phyloP scores from a whole-genome alignment of 2,113 vertebrate species.

The Nettapus auritus region DNA sequence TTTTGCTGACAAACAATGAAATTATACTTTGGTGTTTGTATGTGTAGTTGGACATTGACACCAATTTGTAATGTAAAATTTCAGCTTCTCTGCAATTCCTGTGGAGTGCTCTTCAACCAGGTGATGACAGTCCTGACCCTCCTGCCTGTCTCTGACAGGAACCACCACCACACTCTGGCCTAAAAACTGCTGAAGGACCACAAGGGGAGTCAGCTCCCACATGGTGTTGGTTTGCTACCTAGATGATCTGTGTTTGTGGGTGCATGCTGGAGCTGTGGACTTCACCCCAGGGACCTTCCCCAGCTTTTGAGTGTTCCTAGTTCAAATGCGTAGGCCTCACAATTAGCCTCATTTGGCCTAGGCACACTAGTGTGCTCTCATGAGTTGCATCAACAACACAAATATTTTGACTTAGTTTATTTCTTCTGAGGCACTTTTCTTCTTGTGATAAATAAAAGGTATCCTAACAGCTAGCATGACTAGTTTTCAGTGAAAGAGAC shows the following conservation, averaged over 20 bases:
- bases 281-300: neutral
- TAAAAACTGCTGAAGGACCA: neutral
- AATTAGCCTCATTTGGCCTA: neutral
- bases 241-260: neutral
- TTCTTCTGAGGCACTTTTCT: neutral
- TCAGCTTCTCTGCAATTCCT: neutral
- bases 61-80: neutral
- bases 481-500: neutral
- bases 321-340: neutral
- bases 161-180: neutral
- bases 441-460: neutral
- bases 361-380: neutral
- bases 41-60: neutral
- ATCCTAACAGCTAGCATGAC: neutral
- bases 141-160: neutral
- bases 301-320: neutral
- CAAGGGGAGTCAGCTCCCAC: neutral
- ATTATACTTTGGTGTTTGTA: neutral
- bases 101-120: neutral
- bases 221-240: neutral
- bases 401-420: neutral
- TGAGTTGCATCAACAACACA: neutral
- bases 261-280: neutral
- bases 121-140: neutral
- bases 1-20: neutral